Evolutionary conservation across 2,888 invertebrate genomes (phyloP), one percentile per base, ranked within the genome.

Genomic region (Pseudanteris insignis): DNA sequence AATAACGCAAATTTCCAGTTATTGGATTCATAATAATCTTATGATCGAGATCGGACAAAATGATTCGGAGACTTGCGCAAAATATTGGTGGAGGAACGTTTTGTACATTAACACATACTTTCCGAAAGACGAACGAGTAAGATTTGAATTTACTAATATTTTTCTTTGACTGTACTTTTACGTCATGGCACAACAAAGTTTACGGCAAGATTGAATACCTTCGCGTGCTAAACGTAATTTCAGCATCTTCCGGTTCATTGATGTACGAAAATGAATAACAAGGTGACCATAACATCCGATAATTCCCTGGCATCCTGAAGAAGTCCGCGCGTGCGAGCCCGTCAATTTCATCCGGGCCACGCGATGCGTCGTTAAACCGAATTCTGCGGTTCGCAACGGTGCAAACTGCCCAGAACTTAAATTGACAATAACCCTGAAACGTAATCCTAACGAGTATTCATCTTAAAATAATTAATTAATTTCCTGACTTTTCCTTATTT

Each of bases 1-100:
- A 8, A 78, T 90, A 33, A 89, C 89, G 64, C 89, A 91, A 73
- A 81, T 92, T 24, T 84, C 89, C 0, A 81, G 89, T 68, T 83
- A 88, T 50, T 90, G 89, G 82, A 84, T 88, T 2, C 86, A 89
- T 69, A 87, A 87, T 70, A 84, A 86, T 63, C 87, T 89, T 0
- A 88, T 91, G 1, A 90, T 91, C 71, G 88, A 90, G 63, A 87
- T 90, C 0, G 87, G 87, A 0, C 84, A 89, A 11, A 83, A 85
- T 48, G 89, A 89, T 74, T 86, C 89, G 67, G 78, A 87, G 37
- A 90, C 87, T n/a, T 92, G 92, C 74, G 86, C 86, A 41, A 83
- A 84, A 64, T 90, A 84, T 76, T 92, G 92, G 92, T 92, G 92
- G 92, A 83, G 91, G 55, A 92, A 92, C 72, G 83, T 89, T n/a